Evolutionary conservation across 2,113 vertebrate genomes (phyloP).

Genomic region (Spea multiplicata): DNA sequence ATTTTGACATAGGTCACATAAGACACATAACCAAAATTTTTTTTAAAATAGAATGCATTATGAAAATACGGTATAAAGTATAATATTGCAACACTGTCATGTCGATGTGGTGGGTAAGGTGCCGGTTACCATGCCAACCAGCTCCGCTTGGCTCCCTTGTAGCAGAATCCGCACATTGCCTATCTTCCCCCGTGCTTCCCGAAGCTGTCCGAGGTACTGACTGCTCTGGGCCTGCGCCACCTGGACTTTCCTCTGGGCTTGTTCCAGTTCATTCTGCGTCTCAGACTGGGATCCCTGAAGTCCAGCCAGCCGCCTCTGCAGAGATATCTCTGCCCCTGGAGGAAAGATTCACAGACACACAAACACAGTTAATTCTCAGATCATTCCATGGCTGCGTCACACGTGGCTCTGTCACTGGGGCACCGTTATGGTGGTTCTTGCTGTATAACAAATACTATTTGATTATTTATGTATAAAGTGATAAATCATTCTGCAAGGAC

Average conservation of each 20-base stretch:
- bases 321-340: constrained; percentile 64
- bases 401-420: too few relatives aligned
- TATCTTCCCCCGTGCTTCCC: constrained; percentile 62
- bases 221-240: constrained; percentile 54
- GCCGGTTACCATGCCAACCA: constrained; percentile 65
- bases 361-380: neutral
- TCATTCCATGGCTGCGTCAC: too few relatives aligned
- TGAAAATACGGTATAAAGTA: too few relatives aligned
- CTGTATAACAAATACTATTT: too few relatives aligned
- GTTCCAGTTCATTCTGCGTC: constrained; percentile 60
- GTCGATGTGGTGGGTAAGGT: neutral
- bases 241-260: constrained; percentile 50
- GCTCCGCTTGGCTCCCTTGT: constrained; percentile 54
- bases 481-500: too few relatives aligned
- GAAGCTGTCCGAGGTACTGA: constrained; percentile 62
- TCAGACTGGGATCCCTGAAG: constrained; percentile 61
- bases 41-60: too few relatives aligned
- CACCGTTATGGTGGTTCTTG: too few relatives aligned
- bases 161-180: constrained; percentile 66
- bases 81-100: too few relatives aligned
- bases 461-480: too few relatives aligned
- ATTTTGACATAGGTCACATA: too few relatives aligned
- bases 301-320: constrained; percentile 65
- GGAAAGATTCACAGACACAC: neutral
- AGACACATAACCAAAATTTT: too few relatives aligned